Percentiles rank a stretch among this genome's conserved stretches.
These are phyloP conservation scores for Notamacropus eugenii DNA, from an alignment of 2,797 vertebrate genomes.

Conservation along the genomic window DNA sequence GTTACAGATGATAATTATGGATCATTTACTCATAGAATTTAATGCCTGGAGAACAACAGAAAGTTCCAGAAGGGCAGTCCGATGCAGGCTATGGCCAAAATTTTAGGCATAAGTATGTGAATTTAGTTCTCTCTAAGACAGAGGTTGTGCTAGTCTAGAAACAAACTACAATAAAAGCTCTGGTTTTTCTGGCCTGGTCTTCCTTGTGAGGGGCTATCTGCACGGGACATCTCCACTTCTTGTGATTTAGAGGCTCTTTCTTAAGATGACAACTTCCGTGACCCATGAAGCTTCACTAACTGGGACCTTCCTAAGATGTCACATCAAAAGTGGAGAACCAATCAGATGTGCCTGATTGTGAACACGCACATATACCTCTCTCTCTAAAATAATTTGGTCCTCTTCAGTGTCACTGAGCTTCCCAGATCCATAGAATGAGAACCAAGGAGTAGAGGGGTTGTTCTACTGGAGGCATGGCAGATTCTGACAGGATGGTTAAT, in stretches of 20 bases:
- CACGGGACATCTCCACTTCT: background rate
- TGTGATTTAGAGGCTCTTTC: background rate
- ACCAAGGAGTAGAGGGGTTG: background rate
- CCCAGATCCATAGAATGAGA: background rate
- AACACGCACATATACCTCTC: background rate
- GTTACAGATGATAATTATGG: slow-evolving; percentile 2
- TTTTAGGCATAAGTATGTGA: background rate
- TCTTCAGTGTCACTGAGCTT: background rate
- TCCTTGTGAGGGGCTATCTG: background rate
- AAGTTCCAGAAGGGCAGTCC: slow-evolving; percentile 20
- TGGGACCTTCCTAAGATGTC: background rate
- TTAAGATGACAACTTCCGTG: background rate
- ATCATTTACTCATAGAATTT: slow-evolving; percentile 13
- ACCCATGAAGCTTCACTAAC: background rate
- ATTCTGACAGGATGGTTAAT: background rate
- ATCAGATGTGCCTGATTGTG: background rate
- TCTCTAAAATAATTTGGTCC: background rate
- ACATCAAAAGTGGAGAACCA: background rate
- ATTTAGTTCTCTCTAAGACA: background rate
- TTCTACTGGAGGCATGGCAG: background rate
- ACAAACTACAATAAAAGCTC: background rate
- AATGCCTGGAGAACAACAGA: slow-evolving; percentile 16
- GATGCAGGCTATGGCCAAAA: background rate
- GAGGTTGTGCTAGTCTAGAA: background rate
- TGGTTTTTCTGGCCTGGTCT: background rate